Percentiles rank a stretch among this genome's conserved stretches.
phyloP scores from a whole-genome alignment of 2,797 vertebrate species.

The Gallinago solitaria region DNA sequence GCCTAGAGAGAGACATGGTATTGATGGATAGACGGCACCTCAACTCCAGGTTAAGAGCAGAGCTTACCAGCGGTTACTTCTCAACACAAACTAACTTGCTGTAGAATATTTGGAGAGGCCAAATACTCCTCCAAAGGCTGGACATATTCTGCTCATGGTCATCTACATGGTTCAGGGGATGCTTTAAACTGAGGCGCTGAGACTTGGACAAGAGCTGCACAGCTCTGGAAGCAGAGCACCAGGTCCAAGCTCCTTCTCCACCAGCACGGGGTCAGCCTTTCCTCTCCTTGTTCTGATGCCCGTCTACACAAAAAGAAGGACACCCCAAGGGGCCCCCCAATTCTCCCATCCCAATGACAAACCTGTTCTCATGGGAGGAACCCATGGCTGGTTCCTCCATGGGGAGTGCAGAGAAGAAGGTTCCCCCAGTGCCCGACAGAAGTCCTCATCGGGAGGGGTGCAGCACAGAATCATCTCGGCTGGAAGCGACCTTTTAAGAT shows the following conservation, averaged over 20 bases:
- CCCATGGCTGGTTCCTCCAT: accelerated
- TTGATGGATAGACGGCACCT: constrained; percentile 13
- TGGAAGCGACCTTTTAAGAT: no score
- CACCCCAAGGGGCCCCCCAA: background rate
- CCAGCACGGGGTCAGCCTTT: background rate
- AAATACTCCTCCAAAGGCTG: background rate
- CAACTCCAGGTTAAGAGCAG: background rate
- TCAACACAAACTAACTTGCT: background rate
- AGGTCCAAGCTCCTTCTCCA: background rate
- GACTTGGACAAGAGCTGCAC: background rate
- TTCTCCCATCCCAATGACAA: background rate
- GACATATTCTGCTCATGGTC: background rate
- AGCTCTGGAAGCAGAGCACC: accelerated
- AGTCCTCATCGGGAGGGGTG: accelerated
- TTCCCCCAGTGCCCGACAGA: background rate
- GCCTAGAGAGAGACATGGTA: background rate
- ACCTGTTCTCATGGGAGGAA: background rate
- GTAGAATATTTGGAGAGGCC: background rate
- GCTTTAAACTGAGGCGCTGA: background rate
- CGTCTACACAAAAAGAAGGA: background rate
- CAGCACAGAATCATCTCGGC: no score
- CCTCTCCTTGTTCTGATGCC: accelerated
- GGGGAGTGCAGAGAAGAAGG: accelerated
- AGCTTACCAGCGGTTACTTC: background rate
- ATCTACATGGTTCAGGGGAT: background rate